Evolutionary conservation across 2,113 vertebrate genomes (phyloP), one percentile per base, ranked within the genome.

Genomic region (Paradisaea rubra): DNA sequence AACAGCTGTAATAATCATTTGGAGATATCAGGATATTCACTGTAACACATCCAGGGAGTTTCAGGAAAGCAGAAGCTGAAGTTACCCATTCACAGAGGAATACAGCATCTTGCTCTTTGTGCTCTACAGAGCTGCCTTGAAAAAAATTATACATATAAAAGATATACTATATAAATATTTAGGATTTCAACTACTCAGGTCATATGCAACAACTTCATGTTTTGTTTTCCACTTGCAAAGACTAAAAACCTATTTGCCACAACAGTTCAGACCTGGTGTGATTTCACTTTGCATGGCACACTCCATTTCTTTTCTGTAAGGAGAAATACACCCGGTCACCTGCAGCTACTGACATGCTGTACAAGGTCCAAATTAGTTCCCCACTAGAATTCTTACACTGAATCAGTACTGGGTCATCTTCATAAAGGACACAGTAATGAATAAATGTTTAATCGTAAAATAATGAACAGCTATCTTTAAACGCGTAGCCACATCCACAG

Each of bases 341-440:
- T 76, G 53, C 41, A 86, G 91, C 35, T 80, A 21, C 22, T 57
- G 56, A 78, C 19, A 41, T 10, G 17, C 28, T 33, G 45, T 27
- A 49, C 23, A 81, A 85, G 27, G 15, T 70, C 35, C 78, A 70
- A 79, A 89, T 71, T 56, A 86, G 65, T 45, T 82, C 72, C 63
- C 72, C 27, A 3, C 17, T 49, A 41, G 41, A 69, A 54, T 63
- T 69, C 79, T 77, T 63, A 52, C 19, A 89, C 33, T 49, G 60
- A 91, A 90, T 79, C 66, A 82, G 57, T 76, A 76, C 41, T 53
- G 66, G 71, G 71, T 92, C 86, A 93, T 91, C 60, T 95, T 92
- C 78, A 77, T 65, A 93, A 83, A 96, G 87, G 81, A 84, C 87
- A 81, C 35, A 59, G 77, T 91, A 96, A 95, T 94, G 45, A 96